phyloP scores from a whole-genome alignment of 2,113 vertebrate genomes.

The Siphamia tubifer region DNA sequence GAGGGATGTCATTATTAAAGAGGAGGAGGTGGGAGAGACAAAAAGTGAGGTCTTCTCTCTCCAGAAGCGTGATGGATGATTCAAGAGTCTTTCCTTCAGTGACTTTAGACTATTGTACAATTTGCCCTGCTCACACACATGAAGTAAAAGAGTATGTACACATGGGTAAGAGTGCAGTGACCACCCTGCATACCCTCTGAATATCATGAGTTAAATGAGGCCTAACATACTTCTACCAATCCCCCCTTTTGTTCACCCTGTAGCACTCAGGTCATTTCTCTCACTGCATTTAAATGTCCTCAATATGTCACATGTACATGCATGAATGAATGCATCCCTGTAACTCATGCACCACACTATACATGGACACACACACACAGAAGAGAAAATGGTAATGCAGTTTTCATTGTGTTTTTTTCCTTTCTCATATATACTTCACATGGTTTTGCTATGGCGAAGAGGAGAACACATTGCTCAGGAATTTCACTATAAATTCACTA shows the following conservation, averaged over 20 bases:
- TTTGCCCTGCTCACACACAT: neutral
- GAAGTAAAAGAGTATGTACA: neutral
- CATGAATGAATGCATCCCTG: conserved; percentile 17
- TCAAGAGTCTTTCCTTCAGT: conserved; percentile 14
- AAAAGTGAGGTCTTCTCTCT: conserved; percentile 38
- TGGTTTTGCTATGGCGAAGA: no score
- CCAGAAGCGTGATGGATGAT: conserved; percentile 47
- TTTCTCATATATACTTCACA: no score
- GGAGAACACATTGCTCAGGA: no score
- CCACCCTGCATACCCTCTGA: conserved; percentile 33
- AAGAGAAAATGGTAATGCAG: neutral
- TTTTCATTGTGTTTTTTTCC: no score
- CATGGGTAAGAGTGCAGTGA: neutral
- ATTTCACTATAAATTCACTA: no score
- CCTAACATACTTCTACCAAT: conserved; percentile 36
- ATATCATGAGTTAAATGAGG: conserved; percentile 67
- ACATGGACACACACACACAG: neutral
- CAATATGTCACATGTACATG: conserved; percentile 63
- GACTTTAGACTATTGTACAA: conserved; percentile 24
- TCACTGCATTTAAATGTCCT: conserved; percentile 65
- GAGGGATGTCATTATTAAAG: conserved; percentile 22
- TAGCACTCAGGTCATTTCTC: conserved; percentile 52
- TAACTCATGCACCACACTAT: neutral
- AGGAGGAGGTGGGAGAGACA: conserved; percentile 26
- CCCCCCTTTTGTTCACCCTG: conserved; percentile 51